phyloP scores from a whole-genome alignment of 2,113 vertebrate genomes.

The Gopherus evgoodei region DNA sequence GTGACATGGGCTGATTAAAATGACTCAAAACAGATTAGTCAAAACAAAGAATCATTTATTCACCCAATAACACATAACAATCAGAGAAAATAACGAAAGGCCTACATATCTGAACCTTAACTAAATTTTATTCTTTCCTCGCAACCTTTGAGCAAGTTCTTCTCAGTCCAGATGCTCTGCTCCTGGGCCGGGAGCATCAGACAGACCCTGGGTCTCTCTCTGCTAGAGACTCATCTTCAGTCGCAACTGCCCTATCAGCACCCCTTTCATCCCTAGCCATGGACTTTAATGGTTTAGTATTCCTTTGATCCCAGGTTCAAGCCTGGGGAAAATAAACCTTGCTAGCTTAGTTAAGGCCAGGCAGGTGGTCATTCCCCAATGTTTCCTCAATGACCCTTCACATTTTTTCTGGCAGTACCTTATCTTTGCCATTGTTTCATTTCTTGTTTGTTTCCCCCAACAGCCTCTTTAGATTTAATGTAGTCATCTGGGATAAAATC shows the following conservation, averaged over 20 bases:
- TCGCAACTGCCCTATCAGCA: background rate
- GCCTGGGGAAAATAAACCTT: background rate
- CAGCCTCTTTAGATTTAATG: background rate
- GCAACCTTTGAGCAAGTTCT: background rate
- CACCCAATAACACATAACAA: background rate
- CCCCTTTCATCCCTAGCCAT: background rate
- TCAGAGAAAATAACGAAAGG: background rate
- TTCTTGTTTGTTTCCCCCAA: background rate
- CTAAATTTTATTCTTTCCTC: background rate
- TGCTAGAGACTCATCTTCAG: background rate
- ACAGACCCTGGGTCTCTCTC: background rate
- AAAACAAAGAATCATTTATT: background rate
- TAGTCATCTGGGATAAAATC: background rate
- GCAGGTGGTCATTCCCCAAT: background rate
- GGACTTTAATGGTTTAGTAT: background rate
- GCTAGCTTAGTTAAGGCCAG: background rate
- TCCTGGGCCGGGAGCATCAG: background rate
- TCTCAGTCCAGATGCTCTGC: background rate
- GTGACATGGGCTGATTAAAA: too few species aligned
- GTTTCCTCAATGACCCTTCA: rapidly evolving
- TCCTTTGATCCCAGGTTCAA: background rate
- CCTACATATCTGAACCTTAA: background rate
- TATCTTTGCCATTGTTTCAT: background rate
- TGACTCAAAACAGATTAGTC: background rate
- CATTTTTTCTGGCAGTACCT: background rate